phyloP scores from a whole-genome alignment of 2,888 invertebrate species.

The Thysanoteuthis rhombus region DNA sequence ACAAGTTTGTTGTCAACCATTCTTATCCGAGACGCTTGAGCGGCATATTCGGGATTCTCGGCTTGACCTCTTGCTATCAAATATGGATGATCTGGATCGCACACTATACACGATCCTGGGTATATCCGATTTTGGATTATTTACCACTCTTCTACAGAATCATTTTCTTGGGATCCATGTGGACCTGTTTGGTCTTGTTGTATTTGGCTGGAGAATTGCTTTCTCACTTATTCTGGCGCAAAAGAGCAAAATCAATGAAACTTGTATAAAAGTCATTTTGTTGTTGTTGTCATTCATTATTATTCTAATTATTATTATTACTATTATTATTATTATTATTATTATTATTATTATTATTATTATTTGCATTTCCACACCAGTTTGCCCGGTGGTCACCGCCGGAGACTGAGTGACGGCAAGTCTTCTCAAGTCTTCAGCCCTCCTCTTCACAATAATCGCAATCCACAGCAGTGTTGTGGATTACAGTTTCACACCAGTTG shows the following conservation, averaged over 20 bases:
- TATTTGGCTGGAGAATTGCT: slow-evolving; percentile 58
- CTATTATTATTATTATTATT: no score
- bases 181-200: slow-evolving; percentile 52
- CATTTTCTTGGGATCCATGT: slow-evolving; percentile 74
- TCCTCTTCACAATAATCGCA: no score
- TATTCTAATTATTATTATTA: not conserved
- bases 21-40: not conserved
- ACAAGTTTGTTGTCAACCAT: not conserved
- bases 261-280: not conserved
- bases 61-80: slow-evolving; percentile 17
- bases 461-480: no score
- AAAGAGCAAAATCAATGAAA: not conserved
- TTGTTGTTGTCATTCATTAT: not conserved
- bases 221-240: slow-evolving; percentile 51
- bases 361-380: no score
- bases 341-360: no score
- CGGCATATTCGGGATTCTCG: slow-evolving; percentile 1
- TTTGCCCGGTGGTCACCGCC: no score
- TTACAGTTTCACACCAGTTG: no score
- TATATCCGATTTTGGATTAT: slow-evolving; percentile 87
- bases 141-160: slow-evolving; percentile 79
- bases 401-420: no score
- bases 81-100: slow-evolving; percentile 62
- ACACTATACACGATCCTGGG: slow-evolving; percentile 78
- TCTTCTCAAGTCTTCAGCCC: no score